phyloP scores from a whole-genome alignment of 2,113 vertebrate genomes.

The Nannospalax galili region DNA sequence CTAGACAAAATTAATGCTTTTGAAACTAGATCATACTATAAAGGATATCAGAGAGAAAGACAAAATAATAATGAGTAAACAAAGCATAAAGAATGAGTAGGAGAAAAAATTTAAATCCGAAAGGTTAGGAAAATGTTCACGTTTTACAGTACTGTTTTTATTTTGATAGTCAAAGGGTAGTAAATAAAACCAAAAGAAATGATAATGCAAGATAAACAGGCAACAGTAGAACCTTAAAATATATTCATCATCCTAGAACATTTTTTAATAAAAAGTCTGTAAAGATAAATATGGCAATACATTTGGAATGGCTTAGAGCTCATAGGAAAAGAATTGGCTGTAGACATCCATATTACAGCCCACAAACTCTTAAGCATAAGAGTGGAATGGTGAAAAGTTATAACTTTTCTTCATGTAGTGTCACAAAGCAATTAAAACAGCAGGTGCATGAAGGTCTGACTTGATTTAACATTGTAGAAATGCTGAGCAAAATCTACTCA shows the following conservation, averaged over 20 bases:
- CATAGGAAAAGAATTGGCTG: conserved; percentile 43
- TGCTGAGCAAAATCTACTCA: background rate
- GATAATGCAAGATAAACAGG: conserved; percentile 26
- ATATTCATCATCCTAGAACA: conserved; percentile 28
- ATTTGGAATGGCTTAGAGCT: conserved; percentile 53
- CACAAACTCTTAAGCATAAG: conserved; percentile 17
- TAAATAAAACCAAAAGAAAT: conserved; percentile 20
- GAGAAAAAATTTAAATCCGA: conserved; percentile 41
- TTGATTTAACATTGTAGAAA: background rate
- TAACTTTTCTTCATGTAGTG: conserved; percentile 10
- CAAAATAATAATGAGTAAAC: background rate
- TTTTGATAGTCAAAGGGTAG: conserved; percentile 63
- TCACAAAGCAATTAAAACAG: conserved; percentile 47
- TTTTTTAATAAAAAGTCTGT: conserved; percentile 67
- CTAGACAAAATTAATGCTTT: conserved; percentile 53
- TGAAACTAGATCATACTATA: conserved; percentile 13
- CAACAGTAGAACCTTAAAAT: conserved; percentile 33
- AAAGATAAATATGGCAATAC: conserved; percentile 23
- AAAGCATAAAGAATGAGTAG: conserved; percentile 37
- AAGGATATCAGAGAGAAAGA: conserved; percentile 35
- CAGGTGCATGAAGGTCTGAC: background rate
- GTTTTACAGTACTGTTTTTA: conserved; percentile 28
- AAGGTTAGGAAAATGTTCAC: background rate
- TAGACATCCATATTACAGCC: background rate
- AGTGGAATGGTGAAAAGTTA: background rate